phyloP scores from a whole-genome alignment of 2,888 invertebrate species.

The Ametastegia equiseti region DNA sequence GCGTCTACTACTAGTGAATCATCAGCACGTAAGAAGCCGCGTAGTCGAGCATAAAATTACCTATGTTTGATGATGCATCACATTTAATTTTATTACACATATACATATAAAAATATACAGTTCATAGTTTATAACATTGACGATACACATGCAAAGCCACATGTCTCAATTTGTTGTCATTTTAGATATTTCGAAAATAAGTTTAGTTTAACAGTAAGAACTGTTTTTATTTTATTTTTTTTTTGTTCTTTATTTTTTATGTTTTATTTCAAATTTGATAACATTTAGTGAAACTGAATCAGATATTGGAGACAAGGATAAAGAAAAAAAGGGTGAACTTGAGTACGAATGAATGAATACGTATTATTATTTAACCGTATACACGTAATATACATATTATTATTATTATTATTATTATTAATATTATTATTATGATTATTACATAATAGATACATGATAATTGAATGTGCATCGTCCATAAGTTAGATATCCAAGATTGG shows the following conservation, averaged over 20 bases:
- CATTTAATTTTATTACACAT: conserved; percentile 57
- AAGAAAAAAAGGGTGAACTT: background rate
- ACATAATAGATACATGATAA: conserved; percentile 34
- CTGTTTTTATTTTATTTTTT: background rate
- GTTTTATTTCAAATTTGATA: no score
- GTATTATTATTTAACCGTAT: conserved; percentile 3
- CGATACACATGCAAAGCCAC: conserved; percentile 49
- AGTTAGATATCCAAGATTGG: conserved; percentile 40
- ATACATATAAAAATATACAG: conserved; percentile 68
- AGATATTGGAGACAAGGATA: background rate
- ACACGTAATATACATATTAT: conserved; percentile 38
- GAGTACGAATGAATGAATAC: conserved; percentile 19
- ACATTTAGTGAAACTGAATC: conserved; percentile 26
- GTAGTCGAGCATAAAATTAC: conserved; percentile 69
- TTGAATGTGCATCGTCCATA: conserved; percentile 46
- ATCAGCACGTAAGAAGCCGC: conserved; percentile 70
- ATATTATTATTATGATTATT: no score
- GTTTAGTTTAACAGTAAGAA: background rate
- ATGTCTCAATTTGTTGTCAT: conserved; percentile 41
- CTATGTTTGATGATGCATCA: conserved; percentile 57
- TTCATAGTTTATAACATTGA: conserved; percentile 53
- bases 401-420: no score
- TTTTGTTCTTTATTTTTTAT: no score
- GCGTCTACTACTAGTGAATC: conserved; percentile 64
- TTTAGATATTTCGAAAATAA: conserved; percentile 10